Evolutionary conservation across 2,797 vertebrate genomes (phyloP), one percentile per base, ranked within the genome.

Genomic region (Arrhamphus sclerolepis): DNA sequence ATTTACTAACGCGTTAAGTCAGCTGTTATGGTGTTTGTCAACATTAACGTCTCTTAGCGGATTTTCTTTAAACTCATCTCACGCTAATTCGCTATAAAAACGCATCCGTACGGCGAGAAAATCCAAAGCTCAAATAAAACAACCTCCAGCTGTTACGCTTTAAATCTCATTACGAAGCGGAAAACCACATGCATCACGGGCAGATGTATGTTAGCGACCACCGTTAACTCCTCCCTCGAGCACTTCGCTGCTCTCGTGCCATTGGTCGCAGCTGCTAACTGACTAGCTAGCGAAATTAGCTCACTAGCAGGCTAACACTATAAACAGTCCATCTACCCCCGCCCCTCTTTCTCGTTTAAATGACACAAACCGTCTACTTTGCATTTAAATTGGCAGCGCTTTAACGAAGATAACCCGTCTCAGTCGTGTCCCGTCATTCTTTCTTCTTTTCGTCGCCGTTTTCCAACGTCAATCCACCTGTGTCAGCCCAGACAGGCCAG

Each of bases 251-350:
- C 75, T 66, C 16, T n/a, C 28, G 38, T 56, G 62, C 76, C 81
- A 80, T 80, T 81, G 82, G 84, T 51, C 75, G 34, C 38, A 28
- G 73, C 66, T 53, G 86, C 82, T 89, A 86, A 62, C 75, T 31
- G 66, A 38, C 74, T 47, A 84, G 87, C 88, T 87, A 85, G 72
- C 84, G 2, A 77, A 83, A 90, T 90, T 91, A 91, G 89, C 90
- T 66, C 72, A 75, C 87, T 88, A 88, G 86, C 88, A 61, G 41
- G 82, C 83, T 64, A 68, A 72, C 76, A 44, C 66, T 44, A 28
- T 48, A 63, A 76, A 74, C 69, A 52, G 41, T 54, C 28, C 46
- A 43, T 22, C 67, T 2, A 4, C 16, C 19, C 43, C n/a, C 16
- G n/a, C n/a, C n/a, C n/a, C n/a, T n/a, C n/a, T n/a, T 9, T 22